These are phyloP conservation scores for Trichogramma dendrolimi DNA, from an alignment of 2,888 invertebrate species.

Conservation along the genomic window DNA sequence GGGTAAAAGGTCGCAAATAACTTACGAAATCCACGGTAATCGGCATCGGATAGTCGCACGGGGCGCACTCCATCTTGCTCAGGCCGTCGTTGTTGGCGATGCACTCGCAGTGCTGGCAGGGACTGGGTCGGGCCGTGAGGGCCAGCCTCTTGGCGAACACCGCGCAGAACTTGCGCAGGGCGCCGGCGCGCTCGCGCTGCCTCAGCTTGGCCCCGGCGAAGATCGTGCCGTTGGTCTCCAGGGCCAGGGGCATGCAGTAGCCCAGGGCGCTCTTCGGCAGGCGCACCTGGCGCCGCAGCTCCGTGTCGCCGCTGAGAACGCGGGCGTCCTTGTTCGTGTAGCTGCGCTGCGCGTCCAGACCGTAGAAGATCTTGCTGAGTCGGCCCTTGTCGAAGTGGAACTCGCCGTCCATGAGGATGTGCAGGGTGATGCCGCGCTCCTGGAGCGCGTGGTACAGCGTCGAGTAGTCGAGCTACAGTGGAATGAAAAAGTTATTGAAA, in stretches of 20 bases:
- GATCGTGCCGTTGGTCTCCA: conserved; percentile 79
- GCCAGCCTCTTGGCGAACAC: conserved; percentile 68
- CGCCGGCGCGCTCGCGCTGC: conserved; percentile 53
- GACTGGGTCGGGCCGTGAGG: conserved; percentile 58
- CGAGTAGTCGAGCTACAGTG: conserved; percentile 71
- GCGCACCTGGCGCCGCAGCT: conserved; percentile 68
- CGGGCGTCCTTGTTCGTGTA: conserved; percentile 77
- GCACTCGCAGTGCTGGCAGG: conserved; percentile 68
- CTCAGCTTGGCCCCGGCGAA: conserved; percentile 60
- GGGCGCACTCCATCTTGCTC: conserved; percentile 64
- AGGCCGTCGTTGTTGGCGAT: conserved; percentile 64
- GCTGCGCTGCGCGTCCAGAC: conserved; percentile 70
- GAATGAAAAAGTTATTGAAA: conserved; percentile 13
- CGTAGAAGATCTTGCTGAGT: conserved; percentile 71
- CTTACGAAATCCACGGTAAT: conserved; percentile 55
- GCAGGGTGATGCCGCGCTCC: conserved; percentile 76
- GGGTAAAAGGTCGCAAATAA: conserved; percentile 17
- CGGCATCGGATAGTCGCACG: conserved; percentile 57
- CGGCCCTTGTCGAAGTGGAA: conserved; percentile 72
- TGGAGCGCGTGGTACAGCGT: conserved; percentile 76
- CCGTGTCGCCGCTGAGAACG: conserved; percentile 65
- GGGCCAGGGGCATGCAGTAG: conserved; percentile 73
- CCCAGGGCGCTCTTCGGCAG: conserved; percentile 73
- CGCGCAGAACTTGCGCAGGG: conserved; percentile 61
- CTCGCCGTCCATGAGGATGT: conserved; percentile 78